A percentile compares a stretch with the other conserved stretches of the same genome.
phyloP scores from a whole-genome alignment of 2,797 vertebrate genomes.

The Salarias fasciatus region DNA sequence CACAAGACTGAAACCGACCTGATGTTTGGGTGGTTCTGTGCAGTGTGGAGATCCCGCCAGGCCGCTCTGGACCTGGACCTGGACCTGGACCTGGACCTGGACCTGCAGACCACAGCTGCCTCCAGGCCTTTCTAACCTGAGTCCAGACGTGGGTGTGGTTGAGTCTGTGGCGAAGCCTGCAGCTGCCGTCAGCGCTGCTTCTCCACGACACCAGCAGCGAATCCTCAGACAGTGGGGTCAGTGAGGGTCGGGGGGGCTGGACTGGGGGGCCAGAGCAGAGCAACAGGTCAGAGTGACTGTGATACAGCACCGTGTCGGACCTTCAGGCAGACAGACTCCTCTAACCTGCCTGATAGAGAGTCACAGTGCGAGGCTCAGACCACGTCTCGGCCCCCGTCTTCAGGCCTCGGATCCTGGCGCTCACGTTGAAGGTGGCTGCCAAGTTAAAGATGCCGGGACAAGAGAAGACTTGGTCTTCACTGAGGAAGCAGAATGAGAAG shows the following conservation, averaged over 20 bases:
- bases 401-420: conserved; percentile 24
- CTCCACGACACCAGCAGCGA: conserved; percentile 36
- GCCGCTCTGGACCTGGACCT: no score
- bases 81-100: no score
- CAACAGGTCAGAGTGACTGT: neutral
- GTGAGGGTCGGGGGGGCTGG: conserved; percentile 19
- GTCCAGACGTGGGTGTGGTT: conserved; percentile 7
- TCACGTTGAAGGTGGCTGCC: neutral
- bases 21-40: no score
- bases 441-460: conserved; percentile 25
- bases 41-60: no score
- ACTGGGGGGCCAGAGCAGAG: conserved; percentile 40
- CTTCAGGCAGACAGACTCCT: no score
- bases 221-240: conserved; percentile 3
- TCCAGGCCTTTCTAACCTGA: conserved; percentile 22
- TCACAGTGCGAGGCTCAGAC: conserved; percentile 22
- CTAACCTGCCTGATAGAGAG: neutral
- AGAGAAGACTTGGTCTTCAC: neutral
- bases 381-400: conserved; percentile 18
- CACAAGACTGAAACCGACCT: no score
- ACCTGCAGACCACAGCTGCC: no score
- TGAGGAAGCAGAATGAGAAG: no score
- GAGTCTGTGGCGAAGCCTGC: conserved; percentile 34
- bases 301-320: no score
- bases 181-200: neutral